These are phyloP conservation scores for Forbesichthys papilliferus DNA, from an alignment of 2,113 vertebrate species.

Conservation along the genomic window DNA sequence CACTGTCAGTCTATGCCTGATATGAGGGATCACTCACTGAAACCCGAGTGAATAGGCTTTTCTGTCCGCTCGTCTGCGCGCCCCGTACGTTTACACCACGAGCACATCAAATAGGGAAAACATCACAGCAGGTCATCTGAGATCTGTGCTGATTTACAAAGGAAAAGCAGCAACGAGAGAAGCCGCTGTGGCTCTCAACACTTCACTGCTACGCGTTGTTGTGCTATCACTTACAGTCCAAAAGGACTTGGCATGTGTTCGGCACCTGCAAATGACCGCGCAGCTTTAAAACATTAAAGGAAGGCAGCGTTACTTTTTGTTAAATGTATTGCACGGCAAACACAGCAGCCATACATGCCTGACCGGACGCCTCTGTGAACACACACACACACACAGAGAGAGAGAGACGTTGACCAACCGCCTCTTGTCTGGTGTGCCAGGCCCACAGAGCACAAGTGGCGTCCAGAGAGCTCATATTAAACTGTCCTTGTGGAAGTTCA, in stretches of 20 bases:
- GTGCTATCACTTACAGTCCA: neutral
- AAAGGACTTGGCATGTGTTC: constrained; percentile 31
- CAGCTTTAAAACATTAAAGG: constrained; percentile 35
- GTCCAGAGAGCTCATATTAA: constrained; percentile 52
- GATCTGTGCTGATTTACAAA: constrained; percentile 37
- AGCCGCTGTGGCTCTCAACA: neutral
- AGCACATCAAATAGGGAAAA: constrained; percentile 49
- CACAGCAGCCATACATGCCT: constrained; percentile 42
- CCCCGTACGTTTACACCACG: too few relatives aligned
- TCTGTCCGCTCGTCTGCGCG: too few relatives aligned
- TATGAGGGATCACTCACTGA: constrained; percentile 61
- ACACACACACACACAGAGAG: neutral
- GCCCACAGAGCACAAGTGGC: constrained; percentile 29
- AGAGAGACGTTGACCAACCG: constrained; percentile 31
- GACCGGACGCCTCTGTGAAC: constrained; percentile 33
- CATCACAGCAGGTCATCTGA: constrained; percentile 47
- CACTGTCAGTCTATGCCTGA: constrained; percentile 64
- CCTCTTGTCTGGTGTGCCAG: constrained; percentile 22
- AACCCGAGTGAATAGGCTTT: too few relatives aligned
- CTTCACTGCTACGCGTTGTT: constrained; percentile 1
- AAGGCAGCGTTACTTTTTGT: constrained; percentile 29
- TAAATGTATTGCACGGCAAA: constrained; percentile 38
- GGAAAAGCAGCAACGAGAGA: neutral
- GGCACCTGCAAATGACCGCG: constrained; percentile 31
- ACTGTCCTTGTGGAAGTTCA: constrained; percentile 78